phyloP scores from a whole-genome alignment of 1,140 invertebrate genomes.

The Heliconius hewitsoni region DNA sequence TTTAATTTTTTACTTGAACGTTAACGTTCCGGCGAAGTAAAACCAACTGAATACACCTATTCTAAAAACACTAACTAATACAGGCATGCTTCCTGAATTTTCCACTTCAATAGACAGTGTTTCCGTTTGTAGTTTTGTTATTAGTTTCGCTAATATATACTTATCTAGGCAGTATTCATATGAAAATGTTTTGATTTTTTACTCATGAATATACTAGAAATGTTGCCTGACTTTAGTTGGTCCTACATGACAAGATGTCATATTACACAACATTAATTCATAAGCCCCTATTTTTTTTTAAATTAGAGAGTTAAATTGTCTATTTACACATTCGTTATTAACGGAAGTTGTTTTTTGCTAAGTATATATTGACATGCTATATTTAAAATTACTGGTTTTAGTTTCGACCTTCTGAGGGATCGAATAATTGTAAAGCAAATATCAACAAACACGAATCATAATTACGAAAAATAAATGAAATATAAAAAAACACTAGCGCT shows the following conservation, averaged over 20 bases:
- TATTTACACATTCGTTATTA: not conserved
- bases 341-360: not conserved
- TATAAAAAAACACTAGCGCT: constrained; percentile 7
- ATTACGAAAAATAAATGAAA: too few relatives aligned
- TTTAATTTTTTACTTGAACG: not conserved
- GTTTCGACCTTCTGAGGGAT: not conserved
- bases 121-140: constrained; percentile 22
- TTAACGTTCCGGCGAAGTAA: not conserved
- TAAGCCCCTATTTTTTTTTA: too few relatives aligned
- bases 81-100: constrained; percentile 27
- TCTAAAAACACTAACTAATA: not conserved
- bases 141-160: constrained; percentile 25
- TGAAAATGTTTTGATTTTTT: not conserved
- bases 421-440: too few relatives aligned
- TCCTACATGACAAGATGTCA: too few relatives aligned
- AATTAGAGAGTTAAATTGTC: too few relatives aligned
- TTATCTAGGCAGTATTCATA: constrained; percentile 9
- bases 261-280: too few relatives aligned
- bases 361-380: not conserved
- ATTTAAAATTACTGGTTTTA: not conserved
- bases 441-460: too few relatives aligned
- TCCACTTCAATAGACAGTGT: constrained; percentile 24
- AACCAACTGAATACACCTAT: not conserved
- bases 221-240: too few relatives aligned
- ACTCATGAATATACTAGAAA: too few relatives aligned